phyloP scores from a whole-genome alignment of 2,797 vertebrate species.

The Esox masquinongy region DNA sequence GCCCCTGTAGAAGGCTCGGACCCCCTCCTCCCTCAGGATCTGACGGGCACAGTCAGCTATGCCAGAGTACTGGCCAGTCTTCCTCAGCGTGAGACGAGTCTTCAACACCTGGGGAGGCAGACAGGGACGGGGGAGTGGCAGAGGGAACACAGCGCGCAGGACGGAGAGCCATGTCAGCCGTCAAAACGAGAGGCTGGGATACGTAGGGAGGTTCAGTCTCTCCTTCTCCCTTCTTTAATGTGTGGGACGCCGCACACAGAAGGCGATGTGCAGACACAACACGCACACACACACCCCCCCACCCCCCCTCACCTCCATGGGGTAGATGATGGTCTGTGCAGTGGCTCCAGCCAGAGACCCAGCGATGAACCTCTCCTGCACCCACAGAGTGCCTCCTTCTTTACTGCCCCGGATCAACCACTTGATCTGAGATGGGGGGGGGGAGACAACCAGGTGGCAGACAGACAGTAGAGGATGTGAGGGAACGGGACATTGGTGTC shows the following conservation, averaged over 20 bases:
- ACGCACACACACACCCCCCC: no score
- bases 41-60: constrained; percentile 87
- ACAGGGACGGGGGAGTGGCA: not conserved
- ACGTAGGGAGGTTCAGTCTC: no score
- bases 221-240: no score
- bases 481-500: not conserved
- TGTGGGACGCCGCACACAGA: no score
- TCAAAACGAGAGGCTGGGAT: no score
- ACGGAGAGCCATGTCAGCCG: no score
- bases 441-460: not conserved
- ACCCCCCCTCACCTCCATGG: constrained; percentile 84
- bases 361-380: constrained; percentile 87
- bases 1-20: constrained; percentile 87
- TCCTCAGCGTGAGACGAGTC: constrained; percentile 88
- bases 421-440: constrained; percentile 62
- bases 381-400: constrained; percentile 80
- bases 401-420: constrained; percentile 66
- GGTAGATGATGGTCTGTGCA: constrained; percentile 93
- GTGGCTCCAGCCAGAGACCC: constrained; percentile 93
- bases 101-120: constrained; percentile 82
- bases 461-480: no score
- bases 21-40: constrained; percentile 84
- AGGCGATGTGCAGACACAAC: not conserved
- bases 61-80: constrained; percentile 88
- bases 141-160: not conserved